Base-by-base conservation (phyloP, 2,113 vertebrate genomes). In the Brachirus orientalis region DNA sequence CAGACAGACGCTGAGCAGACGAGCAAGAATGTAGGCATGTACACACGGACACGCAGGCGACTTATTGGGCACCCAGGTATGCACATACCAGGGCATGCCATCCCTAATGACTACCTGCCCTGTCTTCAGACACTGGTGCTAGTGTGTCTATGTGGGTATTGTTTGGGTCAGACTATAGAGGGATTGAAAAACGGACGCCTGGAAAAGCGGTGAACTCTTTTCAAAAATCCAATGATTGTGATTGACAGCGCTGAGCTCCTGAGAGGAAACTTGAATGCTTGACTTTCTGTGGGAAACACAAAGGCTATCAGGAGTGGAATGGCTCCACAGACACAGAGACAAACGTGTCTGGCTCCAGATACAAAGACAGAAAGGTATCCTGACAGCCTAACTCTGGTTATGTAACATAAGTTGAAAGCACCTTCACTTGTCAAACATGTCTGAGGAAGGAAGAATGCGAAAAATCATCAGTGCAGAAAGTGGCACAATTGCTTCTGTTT, bases 41-140 rank as follows among this genome's bases (percentile, higher is more conserved):
- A 57, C 54, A 63, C 50, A 10, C 13, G 6, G 46, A 72, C 48
- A 14, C 11, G 41, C 55, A 60, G 33, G 19, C 28, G 7, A 52
- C 64, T 14, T 35, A 59, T 69, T 55, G 63, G 69, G 17, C 69
- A 67, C 59, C 62, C 69, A 82, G 59, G 75, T 72, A 74, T 58
- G 35, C 77, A 68, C 73, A 83, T 80, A 83, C 72, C 85, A 46
- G 70, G 59, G 40, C 57, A 69, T 16, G 44, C 64, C 79, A 64
- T 72, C 63, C 46, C 52, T 86, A 86, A 88, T 88, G 77, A 90
- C 77, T 82, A 86, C 86, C 77, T 86, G 73, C 72, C 77, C 63
- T 64, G 62, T 60, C 79, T 64, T 66, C 59, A 75, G 72, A 73
- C 72, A 72, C 65, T 10, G 53, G 33, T 41, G 63, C 69, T 76